A percentile compares a stretch with the other conserved stretches of the same genome.
Conservation (phyloP, 2,797 vertebrate species). For the Anguilla megastoma region DNA sequence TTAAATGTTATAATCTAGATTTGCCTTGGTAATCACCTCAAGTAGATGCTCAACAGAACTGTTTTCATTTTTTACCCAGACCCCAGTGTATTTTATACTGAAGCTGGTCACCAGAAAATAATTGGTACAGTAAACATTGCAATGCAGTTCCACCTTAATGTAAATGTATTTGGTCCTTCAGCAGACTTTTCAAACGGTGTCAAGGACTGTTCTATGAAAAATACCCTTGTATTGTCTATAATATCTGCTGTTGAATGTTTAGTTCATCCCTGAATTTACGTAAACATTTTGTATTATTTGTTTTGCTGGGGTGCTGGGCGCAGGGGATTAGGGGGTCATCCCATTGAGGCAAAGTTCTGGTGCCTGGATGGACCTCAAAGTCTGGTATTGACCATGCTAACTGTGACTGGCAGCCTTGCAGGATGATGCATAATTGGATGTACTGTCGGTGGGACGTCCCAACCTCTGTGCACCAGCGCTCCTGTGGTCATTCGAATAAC, state of each 20-base stretch:
- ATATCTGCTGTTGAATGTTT: not conserved
- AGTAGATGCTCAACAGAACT: conserved; percentile 10
- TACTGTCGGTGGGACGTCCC: too few relatives aligned
- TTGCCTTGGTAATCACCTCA: conserved; percentile 33
- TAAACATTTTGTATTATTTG: not conserved
- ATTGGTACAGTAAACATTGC: not conserved
- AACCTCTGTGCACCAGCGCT: too few relatives aligned
- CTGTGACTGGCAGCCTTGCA: too few relatives aligned
- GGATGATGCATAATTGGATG: too few relatives aligned
- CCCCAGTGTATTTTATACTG: not conserved
- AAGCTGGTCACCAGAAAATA: not conserved
- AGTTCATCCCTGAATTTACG: not conserved
- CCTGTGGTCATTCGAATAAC: too few relatives aligned
- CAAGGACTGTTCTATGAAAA: not conserved
- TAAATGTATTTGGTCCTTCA: not conserved
- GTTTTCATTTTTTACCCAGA: not conserved
- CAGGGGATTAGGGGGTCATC: too few relatives aligned
- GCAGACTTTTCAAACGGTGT: not conserved
- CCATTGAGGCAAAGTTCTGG: not conserved
- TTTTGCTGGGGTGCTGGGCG: too few relatives aligned
- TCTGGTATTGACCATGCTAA: too few relatives aligned
- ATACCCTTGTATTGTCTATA: not conserved
- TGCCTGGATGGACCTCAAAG: not conserved
- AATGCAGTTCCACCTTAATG: not conserved
- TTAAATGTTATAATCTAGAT: conserved; percentile 29